A percentile compares a stretch with the other conserved stretches of the same genome.
These are phyloP conservation scores for Meloidogyne floridensis DNA, from an alignment of 1,140 invertebrate species.

Conservation along the genomic window DNA sequence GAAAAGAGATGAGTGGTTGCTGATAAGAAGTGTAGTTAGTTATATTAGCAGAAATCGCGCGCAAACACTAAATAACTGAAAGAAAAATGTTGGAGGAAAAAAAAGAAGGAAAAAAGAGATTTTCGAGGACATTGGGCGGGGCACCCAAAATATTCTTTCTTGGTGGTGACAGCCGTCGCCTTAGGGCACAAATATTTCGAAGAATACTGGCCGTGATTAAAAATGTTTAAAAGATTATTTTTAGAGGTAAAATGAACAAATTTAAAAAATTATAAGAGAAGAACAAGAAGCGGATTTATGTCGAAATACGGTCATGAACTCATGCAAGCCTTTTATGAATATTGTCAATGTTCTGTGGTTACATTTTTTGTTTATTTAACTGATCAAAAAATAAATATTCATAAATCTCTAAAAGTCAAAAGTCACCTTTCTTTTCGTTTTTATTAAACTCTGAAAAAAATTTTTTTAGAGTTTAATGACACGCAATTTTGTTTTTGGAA, in stretches of 20 bases:
- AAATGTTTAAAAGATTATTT: neutral
- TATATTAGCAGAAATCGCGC: neutral
- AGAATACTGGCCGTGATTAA: neutral
- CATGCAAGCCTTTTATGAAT: too few species aligned
- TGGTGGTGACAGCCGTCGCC: neutral
- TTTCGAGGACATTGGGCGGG: slow-evolving; percentile 8
- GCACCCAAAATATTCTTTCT: neutral
- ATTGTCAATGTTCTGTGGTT: too few species aligned
- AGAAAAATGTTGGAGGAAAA: neutral
- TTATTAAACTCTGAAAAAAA: neutral
- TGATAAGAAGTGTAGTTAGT: neutral
- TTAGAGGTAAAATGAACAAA: too few species aligned
- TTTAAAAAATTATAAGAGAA: neutral
- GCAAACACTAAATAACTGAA: slow-evolving; percentile 2
- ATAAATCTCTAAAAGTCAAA: neutral
- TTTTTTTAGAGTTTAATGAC: neutral
- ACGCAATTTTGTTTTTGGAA: neutral
- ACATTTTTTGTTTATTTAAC: too few species aligned
- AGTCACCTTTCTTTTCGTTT: neutral
- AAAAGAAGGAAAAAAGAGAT: neutral
- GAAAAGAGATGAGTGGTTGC: neutral
- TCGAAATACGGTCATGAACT: too few species aligned
- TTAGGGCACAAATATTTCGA: neutral
- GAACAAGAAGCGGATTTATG: too few species aligned
- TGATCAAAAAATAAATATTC: too few species aligned